Base-by-base conservation (phyloP, 1,140 invertebrate genomes). In the Penaeus vannamei region DNA sequence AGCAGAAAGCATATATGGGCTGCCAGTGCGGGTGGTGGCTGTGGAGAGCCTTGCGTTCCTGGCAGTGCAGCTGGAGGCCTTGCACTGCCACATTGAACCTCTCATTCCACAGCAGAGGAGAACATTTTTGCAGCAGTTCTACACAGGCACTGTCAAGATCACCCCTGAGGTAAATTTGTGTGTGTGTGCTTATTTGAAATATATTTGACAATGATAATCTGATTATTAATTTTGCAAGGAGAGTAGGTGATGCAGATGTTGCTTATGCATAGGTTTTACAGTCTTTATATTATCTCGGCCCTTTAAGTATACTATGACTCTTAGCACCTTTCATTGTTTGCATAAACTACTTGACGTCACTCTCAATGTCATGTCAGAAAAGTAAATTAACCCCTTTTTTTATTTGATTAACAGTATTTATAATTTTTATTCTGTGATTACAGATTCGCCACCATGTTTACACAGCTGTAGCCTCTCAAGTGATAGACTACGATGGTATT, bases 41-140 rank as follows among this genome's bases (percentile, higher is more conserved):
- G 96, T 98, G 0, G 98, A 99, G 94, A 99, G 98, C 91, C 94
- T 98, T 3, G 95, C 98, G 92, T 99, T 98, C 94, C 94, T 99
- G 91, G 95, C 96, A 1, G 95, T 96, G 91, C 98, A 99, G 93
- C 96, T 97, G 91, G 95, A 97, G 92, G 94, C 95, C 80, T 93
- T 99, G 0, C 96, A 96, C 90, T 95, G 95, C 17, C 97, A 98
- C 93, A 94, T 99, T 91, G 96, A 96, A 92, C 94, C 95, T 85
- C 93, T 97, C 69, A 94, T 96, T 22, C 94, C 94, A 26, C 93
- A 94, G 84, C 96, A 95, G 91, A 95, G 94, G 46, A 86, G 85
- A 91, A 94, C 95, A 90, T 95, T 96, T 90, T 93, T 96, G 82
- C 95, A 97, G 92, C 95, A 96, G 93, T 97, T 97, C 93, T 96